phyloP scores from a whole-genome alignment of 1,140 invertebrate genomes.

The Trachelipus rathkii region DNA sequence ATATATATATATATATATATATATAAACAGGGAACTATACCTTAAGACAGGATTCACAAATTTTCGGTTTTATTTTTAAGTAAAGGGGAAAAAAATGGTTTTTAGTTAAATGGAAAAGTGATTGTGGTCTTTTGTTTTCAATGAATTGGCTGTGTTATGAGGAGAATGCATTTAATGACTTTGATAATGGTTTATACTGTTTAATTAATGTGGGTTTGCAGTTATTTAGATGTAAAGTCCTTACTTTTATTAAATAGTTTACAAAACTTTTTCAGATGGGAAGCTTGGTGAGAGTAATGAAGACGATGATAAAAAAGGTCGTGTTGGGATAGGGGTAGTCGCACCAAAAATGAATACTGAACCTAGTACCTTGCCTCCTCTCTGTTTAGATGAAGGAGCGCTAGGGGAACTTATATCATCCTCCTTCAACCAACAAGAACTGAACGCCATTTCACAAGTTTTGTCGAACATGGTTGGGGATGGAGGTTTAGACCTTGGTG shows the following conservation, averaged over 20 bases:
- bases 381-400: conserved; percentile 34
- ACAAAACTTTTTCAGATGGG: background rate
- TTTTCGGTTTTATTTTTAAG: no score
- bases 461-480: conserved; percentile 45
- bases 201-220: no score
- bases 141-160: no score
- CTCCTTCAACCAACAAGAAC: conserved; percentile 48
- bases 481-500: background rate
- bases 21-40: no score
- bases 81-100: no score
- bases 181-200: no score
- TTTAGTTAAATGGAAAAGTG: no score
- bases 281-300: background rate
- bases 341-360: background rate
- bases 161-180: no score
- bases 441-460: conserved; percentile 49
- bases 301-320: background rate
- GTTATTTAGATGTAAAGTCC: no score
- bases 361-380: background rate
- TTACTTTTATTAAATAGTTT: background rate
- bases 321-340: background rate
- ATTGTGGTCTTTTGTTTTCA: no score
- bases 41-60: no score
- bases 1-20: no score
- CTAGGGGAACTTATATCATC: conserved; percentile 46